A percentile compares a stretch with the other conserved stretches of the same genome.
Evolutionary conservation across 2,113 vertebrate species (phyloP).

Genomic region (Empidonax alnorum): DNA sequence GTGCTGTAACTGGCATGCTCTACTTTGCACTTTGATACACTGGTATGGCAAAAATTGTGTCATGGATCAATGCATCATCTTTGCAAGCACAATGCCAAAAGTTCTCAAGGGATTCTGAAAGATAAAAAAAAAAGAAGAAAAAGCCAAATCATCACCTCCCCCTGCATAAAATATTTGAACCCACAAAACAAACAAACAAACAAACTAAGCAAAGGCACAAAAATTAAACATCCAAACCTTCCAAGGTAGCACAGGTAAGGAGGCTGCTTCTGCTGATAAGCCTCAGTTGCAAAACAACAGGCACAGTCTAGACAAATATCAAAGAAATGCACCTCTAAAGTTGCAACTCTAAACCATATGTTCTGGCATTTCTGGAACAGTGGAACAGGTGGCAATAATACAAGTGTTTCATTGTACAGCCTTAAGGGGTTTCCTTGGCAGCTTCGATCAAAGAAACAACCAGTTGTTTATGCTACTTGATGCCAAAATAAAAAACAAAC

Average conservation of each 20-base stretch:
- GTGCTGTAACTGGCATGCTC: neutral
- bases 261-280: neutral
- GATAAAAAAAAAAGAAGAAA: too few relatives aligned
- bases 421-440: neutral
- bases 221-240: neutral
- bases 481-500: neutral
- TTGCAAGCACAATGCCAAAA: neutral
- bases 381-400: neutral
- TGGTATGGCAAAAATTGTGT: neutral
- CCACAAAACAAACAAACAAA: neutral
- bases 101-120: neutral
- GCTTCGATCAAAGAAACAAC: neutral
- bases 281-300: neutral
- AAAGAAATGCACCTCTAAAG: neutral
- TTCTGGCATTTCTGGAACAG: neutral
- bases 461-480: neutral
- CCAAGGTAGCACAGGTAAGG: neutral
- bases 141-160: neutral
- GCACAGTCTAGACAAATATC: neutral
- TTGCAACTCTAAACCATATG: neutral
- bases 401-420: neutral
- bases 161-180: neutral
- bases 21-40: rapidly evolving
- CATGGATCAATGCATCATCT: neutral
- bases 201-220: neutral